These are phyloP conservation scores for Lysiphlebus fabarum DNA, from an alignment of 1,140 invertebrate genomes.

Conservation along the genomic window DNA sequence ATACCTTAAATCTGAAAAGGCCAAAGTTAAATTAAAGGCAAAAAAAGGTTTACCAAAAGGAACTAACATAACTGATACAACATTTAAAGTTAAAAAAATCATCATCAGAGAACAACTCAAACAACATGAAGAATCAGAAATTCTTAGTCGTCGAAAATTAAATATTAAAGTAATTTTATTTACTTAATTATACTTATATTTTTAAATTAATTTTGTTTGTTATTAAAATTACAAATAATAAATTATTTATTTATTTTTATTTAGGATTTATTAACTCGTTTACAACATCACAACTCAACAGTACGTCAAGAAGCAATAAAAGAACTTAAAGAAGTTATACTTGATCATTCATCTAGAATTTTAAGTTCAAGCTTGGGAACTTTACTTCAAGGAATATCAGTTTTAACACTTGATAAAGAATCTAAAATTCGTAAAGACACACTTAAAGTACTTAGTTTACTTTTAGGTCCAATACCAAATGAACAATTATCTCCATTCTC, in stretches of 20 bases:
- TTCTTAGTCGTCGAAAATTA: conserved; percentile 70
- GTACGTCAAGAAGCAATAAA: conserved; percentile 67
- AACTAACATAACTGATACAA: conserved; percentile 80
- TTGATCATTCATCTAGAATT: conserved; percentile 53
- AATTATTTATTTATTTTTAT: conserved; percentile 29
- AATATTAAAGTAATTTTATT: conserved; percentile 66
- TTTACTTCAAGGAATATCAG: conserved; percentile 66
- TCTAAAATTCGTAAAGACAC: conserved; percentile 65
- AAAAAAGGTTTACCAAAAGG: conserved; percentile 69
- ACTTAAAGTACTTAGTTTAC: conserved; percentile 64
- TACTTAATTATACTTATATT: background rate
- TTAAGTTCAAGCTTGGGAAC: conserved; percentile 63
- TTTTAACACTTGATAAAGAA: conserved; percentile 71
- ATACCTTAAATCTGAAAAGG: conserved; percentile 70
- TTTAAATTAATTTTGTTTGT: conserved; percentile 17
- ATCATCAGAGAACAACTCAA: conserved; percentile 74
- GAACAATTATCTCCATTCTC: conserved; percentile 65
- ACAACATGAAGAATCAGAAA: conserved; percentile 59
- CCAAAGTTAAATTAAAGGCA: conserved; percentile 73
- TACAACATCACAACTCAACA: conserved; percentile 75
- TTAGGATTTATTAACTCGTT: conserved; percentile 69
- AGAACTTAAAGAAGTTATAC: conserved; percentile 70
- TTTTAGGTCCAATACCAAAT: conserved; percentile 59
- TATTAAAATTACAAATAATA: conserved; percentile 8
- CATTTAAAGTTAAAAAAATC: conserved; percentile 86